A percentile compares a stretch with the other conserved stretches of the same genome.
These are phyloP conservation scores for Myotis myotis DNA, from an alignment of 2,797 vertebrate genomes.

Conservation along the genomic window DNA sequence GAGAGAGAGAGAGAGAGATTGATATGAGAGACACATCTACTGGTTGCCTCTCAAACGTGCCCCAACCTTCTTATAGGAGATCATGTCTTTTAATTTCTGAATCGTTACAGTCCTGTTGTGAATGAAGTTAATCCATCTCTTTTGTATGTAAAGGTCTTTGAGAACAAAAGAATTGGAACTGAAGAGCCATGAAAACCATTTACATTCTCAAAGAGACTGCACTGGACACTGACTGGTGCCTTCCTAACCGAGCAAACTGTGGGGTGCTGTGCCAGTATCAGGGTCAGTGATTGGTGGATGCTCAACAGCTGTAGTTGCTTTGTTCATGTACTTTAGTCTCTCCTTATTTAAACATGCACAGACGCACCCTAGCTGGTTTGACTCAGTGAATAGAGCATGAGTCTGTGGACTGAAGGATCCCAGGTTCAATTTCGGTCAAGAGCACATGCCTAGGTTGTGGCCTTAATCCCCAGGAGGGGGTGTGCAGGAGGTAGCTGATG, in stretches of 20 bases:
- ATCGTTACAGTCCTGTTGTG: neutral
- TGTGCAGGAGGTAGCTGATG: too few relatives aligned
- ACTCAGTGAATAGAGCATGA: too few relatives aligned
- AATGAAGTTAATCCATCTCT: neutral
- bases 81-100: neutral
- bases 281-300: neutral
- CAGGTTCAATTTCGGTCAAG: too few relatives aligned
- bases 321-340: neutral
- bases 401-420: too few relatives aligned
- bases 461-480: too few relatives aligned
- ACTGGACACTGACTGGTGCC: neutral
- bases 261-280: neutral
- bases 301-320: neutral
- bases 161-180: neutral
- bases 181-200: neutral
- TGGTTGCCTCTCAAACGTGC: too few relatives aligned
- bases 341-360: neutral
- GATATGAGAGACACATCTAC: too few relatives aligned
- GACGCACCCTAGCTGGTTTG: too few relatives aligned
- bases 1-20: too few relatives aligned
- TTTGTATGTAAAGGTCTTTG: neutral
- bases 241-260: neutral
- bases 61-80: neutral
- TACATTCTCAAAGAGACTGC: neutral
- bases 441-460: too few relatives aligned